A percentile compares a stretch with the other conserved stretches of the same genome.
Conservation (phyloP, 2,113 vertebrate species). For the Sorex fumeus region DNA sequence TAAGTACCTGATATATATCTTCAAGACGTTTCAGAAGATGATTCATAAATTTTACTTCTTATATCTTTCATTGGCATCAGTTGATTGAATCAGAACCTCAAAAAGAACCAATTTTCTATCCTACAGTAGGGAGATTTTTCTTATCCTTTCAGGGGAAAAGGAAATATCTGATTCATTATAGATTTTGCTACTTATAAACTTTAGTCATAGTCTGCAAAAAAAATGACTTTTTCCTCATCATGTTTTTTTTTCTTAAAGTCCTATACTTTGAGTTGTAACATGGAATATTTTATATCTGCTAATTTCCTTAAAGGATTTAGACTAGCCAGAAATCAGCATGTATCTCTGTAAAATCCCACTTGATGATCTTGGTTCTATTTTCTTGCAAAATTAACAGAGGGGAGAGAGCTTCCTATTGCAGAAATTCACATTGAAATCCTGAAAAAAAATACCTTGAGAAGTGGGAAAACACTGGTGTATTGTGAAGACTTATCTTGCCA, state of each 20-base stretch:
- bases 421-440: too few relatives aligned
- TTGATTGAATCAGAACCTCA: not conserved
- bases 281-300: constrained; percentile 52
- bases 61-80: not conserved
- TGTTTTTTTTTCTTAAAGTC: not conserved
- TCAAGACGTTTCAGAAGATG: not conserved
- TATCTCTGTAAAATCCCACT: constrained; percentile 59
- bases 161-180: constrained; percentile 22
- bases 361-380: constrained; percentile 54
- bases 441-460: not conserved
- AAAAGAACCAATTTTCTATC: too few relatives aligned
- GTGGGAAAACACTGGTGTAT: not conserved
- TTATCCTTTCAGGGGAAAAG: constrained; percentile 10
- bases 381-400: constrained; percentile 47
- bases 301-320: constrained; percentile 55
- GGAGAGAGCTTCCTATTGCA: constrained; percentile 22
- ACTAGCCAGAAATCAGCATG: constrained; percentile 43
- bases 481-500: too few relatives aligned
- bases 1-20: constrained; percentile 13
- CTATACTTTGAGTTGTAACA: constrained; percentile 61
- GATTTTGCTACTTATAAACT: constrained; percentile 38
- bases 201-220: not conserved
- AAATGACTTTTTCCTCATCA: not conserved
- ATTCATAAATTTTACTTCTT: not conserved
- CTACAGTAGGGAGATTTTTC: not conserved